Conservation (phyloP, 2,888 invertebrate species). For the Cataglyphis altisquamis region DNA sequence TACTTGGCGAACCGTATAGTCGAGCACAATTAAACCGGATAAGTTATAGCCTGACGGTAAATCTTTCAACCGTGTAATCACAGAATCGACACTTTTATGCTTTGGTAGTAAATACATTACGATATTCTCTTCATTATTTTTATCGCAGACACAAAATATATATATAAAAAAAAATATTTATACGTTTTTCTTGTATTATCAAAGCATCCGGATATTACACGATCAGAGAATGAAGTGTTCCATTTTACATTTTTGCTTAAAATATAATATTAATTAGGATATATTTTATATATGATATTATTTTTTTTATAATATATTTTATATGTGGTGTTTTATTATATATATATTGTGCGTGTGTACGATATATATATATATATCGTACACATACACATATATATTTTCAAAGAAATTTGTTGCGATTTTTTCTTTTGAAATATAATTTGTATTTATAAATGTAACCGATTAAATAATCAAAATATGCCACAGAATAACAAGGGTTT, state of each 20-base stretch:
- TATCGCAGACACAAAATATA: background rate
- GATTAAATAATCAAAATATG: background rate
- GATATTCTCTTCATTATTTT: conserved; percentile 5
- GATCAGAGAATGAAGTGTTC: background rate
- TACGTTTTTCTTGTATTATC: background rate
- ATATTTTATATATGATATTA: background rate
- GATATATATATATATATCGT: background rate
- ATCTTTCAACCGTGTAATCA: conserved; percentile 50
- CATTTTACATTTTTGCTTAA: background rate
- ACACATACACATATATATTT: background rate
- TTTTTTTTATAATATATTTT: background rate
- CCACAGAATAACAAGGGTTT: background rate
- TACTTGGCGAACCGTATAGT: conserved; percentile 34
- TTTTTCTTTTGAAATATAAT: conserved; percentile 16
- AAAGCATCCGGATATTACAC: background rate
- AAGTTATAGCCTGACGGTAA: conserved; percentile 38
- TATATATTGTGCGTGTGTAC: too few species aligned
- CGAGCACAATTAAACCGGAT: conserved; percentile 45
- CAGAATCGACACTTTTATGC: conserved; percentile 45
- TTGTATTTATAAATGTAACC: background rate
- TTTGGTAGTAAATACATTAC: conserved; percentile 19
- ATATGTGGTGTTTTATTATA: background rate
- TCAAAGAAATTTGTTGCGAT: background rate
- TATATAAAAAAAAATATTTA: background rate
- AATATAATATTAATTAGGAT: background rate